These are phyloP conservation scores for Caenorhabditis sinica DNA, from an alignment of 2,888 invertebrate genomes.

Conservation along the genomic window DNA sequence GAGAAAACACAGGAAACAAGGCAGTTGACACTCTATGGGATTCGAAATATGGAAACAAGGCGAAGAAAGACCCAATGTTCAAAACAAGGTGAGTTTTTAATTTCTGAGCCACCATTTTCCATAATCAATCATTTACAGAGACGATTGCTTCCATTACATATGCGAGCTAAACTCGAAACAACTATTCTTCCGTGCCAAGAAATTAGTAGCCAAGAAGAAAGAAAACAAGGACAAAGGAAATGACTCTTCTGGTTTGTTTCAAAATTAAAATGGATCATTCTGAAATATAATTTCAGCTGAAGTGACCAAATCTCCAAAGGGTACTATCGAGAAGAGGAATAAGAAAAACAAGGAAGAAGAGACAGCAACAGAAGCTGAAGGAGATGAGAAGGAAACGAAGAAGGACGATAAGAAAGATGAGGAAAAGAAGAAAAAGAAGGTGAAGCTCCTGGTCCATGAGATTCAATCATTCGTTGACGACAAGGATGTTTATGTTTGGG, in stretches of 20 bases:
- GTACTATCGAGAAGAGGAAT: slow-evolving; percentile 72
- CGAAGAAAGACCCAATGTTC: slow-evolving; percentile 88
- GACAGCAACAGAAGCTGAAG: slow-evolving; percentile 71
- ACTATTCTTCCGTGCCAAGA: slow-evolving; percentile 81
- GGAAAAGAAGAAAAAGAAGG: slow-evolving; percentile 86
- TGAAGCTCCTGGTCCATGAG: slow-evolving; percentile 97
- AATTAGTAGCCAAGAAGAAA: slow-evolving; percentile 82
- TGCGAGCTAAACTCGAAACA: slow-evolving; percentile 65
- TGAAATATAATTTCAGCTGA: slow-evolving; percentile 30
- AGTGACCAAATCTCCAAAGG: slow-evolving; percentile 76
- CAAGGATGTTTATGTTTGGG: slow-evolving; percentile 88
- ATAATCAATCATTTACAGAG: slow-evolving; percentile 34
- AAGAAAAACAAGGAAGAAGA: slow-evolving; percentile 64
- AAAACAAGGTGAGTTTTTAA: slow-evolving; percentile 86
- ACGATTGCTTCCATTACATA: slow-evolving; percentile 64
- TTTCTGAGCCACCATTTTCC: not conserved
- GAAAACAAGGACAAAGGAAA: slow-evolving; percentile 68
- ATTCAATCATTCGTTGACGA: slow-evolving; percentile 93
- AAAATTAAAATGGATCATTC: not conserved
- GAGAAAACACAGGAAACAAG: slow-evolving; percentile 85
- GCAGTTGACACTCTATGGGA: slow-evolving; percentile 94
- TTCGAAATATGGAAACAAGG: slow-evolving; percentile 90
- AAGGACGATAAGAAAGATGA: slow-evolving; percentile 77
- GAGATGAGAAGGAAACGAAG: slow-evolving; percentile 77
- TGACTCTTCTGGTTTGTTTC: slow-evolving; percentile 39